Percentiles rank a stretch among this genome's conserved stretches.
Conservation (phyloP, 2,888 invertebrate genomes). For the Nemapogon koenigi region DNA sequence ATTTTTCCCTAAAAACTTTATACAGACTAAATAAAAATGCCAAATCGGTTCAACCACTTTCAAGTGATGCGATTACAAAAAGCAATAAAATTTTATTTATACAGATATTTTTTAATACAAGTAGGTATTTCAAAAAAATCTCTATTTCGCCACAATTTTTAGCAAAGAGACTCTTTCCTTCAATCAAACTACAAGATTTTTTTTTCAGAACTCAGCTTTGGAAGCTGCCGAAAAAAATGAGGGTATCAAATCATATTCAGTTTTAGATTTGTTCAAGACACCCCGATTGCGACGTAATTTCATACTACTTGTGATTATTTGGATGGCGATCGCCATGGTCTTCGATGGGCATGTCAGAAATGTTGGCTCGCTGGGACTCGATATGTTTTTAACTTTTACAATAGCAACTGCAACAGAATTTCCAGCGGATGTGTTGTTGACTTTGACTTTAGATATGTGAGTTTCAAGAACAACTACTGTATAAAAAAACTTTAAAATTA, state of each 20-base stretch:
- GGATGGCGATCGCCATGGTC: slow-evolving; percentile 85
- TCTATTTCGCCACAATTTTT: too few species aligned
- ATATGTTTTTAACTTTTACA: slow-evolving; percentile 84
- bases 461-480: too few species aligned
- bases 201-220: slow-evolving; percentile 66
- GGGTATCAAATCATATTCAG: slow-evolving; percentile 74
- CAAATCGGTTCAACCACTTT: too few species aligned
- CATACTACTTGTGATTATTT: slow-evolving; percentile 77
- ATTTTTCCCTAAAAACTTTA: too few species aligned
- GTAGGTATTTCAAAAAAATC: too few species aligned
- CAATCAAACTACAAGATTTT: too few species aligned
- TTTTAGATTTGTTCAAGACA: slow-evolving; percentile 78
- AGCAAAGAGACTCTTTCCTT: too few species aligned
- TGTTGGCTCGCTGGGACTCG: slow-evolving; percentile 80
- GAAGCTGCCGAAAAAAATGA: slow-evolving; percentile 74
- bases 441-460: slow-evolving; percentile 70
- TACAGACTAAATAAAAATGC: too few species aligned
- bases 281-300: slow-evolving; percentile 78
- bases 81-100: too few species aligned
- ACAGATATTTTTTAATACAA: too few species aligned
- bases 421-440: slow-evolving; percentile 81
- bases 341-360: slow-evolving; percentile 91
- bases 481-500: not conserved
- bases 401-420: slow-evolving; percentile 83
- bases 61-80: too few species aligned